Conservation (phyloP, 2,888 invertebrate species). For the Pandemis heparana region DNA sequence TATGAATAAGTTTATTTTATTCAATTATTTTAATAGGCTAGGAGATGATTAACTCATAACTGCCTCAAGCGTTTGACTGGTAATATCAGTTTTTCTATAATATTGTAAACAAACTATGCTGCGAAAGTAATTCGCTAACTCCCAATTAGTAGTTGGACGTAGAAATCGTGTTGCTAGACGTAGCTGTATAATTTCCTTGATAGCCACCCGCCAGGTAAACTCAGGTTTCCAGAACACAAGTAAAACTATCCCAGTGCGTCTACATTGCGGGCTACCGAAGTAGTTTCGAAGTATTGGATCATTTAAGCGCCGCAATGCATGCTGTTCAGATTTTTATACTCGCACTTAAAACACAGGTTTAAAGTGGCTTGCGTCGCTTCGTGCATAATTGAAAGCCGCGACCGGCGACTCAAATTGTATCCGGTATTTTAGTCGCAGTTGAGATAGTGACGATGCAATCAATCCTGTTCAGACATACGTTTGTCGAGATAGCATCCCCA, state of each 20-base stretch:
- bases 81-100: constrained; percentile 43
- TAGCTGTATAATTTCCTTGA: constrained; percentile 67
- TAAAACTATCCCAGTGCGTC: not conserved
- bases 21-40: too few species aligned
- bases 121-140: constrained; percentile 50
- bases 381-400: constrained; percentile 68
- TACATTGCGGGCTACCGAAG: not conserved
- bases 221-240: not conserved
- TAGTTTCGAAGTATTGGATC: not conserved
- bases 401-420: constrained; percentile 54
- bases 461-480: constrained; percentile 12
- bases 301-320: not conserved
- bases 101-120: constrained; percentile 43
- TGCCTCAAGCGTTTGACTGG: not conserved
- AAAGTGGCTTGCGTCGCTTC: constrained; percentile 53
- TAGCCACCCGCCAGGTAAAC: constrained; percentile 62
- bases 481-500: constrained; percentile 7
- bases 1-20: too few species aligned
- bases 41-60: not conserved
- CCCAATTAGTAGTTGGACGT: constrained; percentile 52
- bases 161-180: constrained; percentile 59
- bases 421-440: constrained; percentile 41
- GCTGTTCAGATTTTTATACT: not conserved
- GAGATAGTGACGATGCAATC: constrained; percentile 31
- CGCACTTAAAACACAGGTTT: not conserved